Evolutionary conservation across 92 coral and sea anemone species (phyloP).

Genomic region (Micromussa lordhowensis): DNA sequence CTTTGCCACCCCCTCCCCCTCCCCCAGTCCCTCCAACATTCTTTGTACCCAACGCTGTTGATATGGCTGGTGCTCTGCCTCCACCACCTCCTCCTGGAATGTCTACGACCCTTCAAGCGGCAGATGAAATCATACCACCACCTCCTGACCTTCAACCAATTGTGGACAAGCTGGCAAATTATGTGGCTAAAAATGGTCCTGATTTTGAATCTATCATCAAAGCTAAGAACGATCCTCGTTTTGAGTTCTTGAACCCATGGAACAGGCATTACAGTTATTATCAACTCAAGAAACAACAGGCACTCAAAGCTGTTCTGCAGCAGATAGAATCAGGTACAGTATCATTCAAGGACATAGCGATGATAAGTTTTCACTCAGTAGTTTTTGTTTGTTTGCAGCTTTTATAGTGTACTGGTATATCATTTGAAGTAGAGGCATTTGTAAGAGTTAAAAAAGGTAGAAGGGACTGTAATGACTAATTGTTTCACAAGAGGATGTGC

Average conservation of each 20-base stretch:
- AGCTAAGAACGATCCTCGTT: conserved; percentile 90
- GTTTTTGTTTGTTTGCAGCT: no score
- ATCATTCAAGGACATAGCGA: not conserved
- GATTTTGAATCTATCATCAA: conserved; percentile 92
- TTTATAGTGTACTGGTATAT: no score
- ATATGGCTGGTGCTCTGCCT: conserved; percentile 10
- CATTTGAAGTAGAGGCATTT: no score
- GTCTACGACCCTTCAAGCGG: not conserved
- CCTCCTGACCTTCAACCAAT: conserved; percentile 98
- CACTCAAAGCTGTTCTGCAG: not conserved
- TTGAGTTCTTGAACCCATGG: conserved; percentile 93
- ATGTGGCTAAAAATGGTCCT: conserved; percentile 94
- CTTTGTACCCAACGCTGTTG: conserved; percentile 40
- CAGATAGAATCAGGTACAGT: not conserved
- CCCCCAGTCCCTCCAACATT: conserved; percentile 61
- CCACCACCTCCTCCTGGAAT: conserved; percentile 87
- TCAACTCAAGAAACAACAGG: conserved; percentile 76
- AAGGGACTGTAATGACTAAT: no score
- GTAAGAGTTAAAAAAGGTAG: no score
- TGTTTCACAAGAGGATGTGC: no score
- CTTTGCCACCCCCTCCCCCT: conserved; percentile 71
- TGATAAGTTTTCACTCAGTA: not conserved
- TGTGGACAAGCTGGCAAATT: conserved; percentile 92
- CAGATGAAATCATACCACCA: conserved; percentile 83
- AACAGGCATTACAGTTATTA: conserved; percentile 90